A percentile compares a stretch with the other conserved stretches of the same genome.
Evolutionary conservation across 1,140 invertebrate species (phyloP).

Genomic region (Drosophila auraria): DNA sequence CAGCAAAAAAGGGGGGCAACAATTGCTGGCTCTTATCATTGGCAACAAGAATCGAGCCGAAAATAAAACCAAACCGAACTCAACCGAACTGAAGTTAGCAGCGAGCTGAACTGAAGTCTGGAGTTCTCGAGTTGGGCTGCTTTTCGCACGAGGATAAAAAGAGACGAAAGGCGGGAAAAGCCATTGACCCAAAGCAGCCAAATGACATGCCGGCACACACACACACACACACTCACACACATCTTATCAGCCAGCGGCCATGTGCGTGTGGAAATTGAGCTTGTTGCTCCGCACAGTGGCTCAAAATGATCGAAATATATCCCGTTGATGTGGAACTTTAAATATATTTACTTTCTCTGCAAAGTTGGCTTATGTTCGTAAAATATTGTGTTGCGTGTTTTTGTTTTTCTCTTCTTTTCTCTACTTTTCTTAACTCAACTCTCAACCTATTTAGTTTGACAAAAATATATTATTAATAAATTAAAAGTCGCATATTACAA

Average conservation of each 20-base stretch:
- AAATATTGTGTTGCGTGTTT: too few species aligned
- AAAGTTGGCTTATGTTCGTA: too few species aligned
- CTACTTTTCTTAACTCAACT: too few species aligned
- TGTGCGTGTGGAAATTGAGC: conserved; percentile 34
- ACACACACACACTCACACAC: conserved; percentile 24
- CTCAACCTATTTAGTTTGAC: too few species aligned
- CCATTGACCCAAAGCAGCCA: conserved; percentile 65
- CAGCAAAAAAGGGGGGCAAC: conserved; percentile 12
- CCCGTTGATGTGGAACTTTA: too few species aligned
- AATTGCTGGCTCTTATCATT: conserved; percentile 61
- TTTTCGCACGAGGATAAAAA: conserved; percentile 16
- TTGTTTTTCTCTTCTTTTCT: too few species aligned
- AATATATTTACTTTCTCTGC: too few species aligned
- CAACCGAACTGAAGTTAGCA: conserved; percentile 1
- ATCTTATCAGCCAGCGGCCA: conserved; percentile 65
- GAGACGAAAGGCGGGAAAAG: conserved; percentile 29
- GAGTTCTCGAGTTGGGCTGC: conserved; percentile 1
- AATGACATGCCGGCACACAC: conserved; percentile 57
- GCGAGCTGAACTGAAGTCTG: background rate
- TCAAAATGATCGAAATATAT: background rate
- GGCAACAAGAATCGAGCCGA: conserved; percentile 54
- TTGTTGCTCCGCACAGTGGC: conserved; percentile 61
- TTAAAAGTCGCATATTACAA: too few species aligned
- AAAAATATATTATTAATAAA: too few species aligned
- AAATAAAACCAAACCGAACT: background rate